These are phyloP conservation scores for Acanthurus leucopareius DNA, from an alignment of 2,797 vertebrate species.

Conservation along the genomic window DNA sequence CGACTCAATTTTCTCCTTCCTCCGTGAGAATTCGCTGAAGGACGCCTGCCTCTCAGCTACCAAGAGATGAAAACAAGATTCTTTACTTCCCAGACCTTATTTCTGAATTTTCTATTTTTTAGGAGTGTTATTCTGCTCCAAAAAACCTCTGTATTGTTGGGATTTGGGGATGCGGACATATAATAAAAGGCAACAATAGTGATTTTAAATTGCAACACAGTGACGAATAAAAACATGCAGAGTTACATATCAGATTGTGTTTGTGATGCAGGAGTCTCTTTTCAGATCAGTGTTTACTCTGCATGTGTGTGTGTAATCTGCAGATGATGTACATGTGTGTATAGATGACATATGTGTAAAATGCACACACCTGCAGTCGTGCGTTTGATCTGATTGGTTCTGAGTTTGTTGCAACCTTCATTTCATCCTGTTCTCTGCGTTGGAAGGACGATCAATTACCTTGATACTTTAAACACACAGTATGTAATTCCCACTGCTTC, in stretches of 20 bases:
- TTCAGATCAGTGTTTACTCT: background rate
- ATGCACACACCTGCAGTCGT: no score
- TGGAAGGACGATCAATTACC: no score
- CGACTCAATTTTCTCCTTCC: conserved; percentile 14
- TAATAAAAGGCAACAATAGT: background rate
- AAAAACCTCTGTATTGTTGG: background rate
- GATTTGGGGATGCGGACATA: background rate
- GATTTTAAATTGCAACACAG: background rate
- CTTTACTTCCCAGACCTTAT: conserved; percentile 1
- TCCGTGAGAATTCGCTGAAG: background rate
- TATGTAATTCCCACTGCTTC: no score
- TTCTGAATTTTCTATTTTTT: background rate
- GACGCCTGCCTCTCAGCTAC: conserved; percentile 5
- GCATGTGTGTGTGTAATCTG: background rate
- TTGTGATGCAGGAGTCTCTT: background rate
- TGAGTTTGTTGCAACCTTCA: no score
- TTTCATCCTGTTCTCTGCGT: no score
- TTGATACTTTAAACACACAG: no score
- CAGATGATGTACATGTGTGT: background rate
- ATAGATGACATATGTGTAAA: no score
- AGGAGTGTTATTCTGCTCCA: no score
- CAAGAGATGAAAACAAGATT: background rate
- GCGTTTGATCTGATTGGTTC: no score
- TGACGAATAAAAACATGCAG: background rate
- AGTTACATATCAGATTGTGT: background rate